Evolutionary conservation across 2,797 vertebrate genomes (phyloP).

Genomic region (Columba guinea): DNA sequence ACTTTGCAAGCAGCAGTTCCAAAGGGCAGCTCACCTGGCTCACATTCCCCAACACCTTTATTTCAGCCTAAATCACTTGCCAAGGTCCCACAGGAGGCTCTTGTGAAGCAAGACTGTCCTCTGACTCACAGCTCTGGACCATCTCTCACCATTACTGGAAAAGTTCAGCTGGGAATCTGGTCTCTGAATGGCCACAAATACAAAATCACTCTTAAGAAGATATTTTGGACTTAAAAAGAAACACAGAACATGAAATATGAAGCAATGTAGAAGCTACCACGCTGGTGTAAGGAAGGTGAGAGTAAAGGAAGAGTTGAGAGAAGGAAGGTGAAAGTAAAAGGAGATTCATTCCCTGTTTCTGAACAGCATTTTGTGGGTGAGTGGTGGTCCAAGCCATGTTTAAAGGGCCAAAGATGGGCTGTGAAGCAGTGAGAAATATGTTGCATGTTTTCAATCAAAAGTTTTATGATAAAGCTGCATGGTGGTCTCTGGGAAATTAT

Average conservation of each 20-base stretch:
- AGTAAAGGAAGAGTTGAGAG: not conserved
- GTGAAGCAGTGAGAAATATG: not conserved
- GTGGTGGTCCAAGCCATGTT: not conserved
- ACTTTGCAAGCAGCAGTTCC: not conserved
- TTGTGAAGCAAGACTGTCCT: not conserved
- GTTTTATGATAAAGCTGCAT: not conserved
- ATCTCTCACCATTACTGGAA: not conserved
- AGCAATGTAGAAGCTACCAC: not conserved
- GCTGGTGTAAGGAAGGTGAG: not conserved
- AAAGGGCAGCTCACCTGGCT: not conserved
- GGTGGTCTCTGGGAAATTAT: not conserved
- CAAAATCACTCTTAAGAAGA: not conserved
- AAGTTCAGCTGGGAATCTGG: not conserved
- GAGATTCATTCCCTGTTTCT: not conserved
- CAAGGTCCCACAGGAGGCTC: not conserved
- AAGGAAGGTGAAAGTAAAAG: not conserved
- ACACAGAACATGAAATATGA: not conserved
- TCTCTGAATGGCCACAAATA: not conserved
- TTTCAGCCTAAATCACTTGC: not conserved
- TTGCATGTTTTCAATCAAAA: not conserved
- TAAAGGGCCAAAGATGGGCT: not conserved
- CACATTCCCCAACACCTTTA: not conserved
- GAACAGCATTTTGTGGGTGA: not conserved
- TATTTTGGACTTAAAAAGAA: not conserved
- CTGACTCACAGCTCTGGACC: not conserved